Conservation (phyloP, 2,797 vertebrate species). For the Heteromormyrus szaboi region DNA sequence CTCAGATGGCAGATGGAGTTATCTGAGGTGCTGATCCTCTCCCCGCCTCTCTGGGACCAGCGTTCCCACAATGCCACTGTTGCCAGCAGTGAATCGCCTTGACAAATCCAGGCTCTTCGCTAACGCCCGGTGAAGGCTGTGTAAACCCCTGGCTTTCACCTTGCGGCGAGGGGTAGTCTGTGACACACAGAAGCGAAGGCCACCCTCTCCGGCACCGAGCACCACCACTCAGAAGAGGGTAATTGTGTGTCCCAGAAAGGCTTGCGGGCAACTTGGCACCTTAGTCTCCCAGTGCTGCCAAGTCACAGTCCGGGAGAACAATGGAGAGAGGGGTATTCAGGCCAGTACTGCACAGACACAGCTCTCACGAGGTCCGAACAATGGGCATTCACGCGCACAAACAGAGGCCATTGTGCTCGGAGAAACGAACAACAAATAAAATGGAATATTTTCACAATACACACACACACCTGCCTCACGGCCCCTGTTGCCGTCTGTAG, state of each 20-base stretch:
- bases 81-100: background rate
- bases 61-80: background rate
- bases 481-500: background rate
- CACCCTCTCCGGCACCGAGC: background rate
- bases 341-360: slow-evolving; percentile 21
- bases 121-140: background rate
- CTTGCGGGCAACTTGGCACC: slow-evolving; percentile 34
- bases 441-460: background rate
- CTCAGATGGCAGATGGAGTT: background rate
- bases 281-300: slow-evolving; percentile 22
- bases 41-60: background rate
- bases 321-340: slow-evolving; percentile 40
- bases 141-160: slow-evolving; percentile 30
- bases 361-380: slow-evolving; percentile 17
- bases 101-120: background rate
- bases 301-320: slow-evolving; percentile 34
- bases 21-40: background rate
- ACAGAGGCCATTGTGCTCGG: background rate
- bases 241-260: slow-evolving; percentile 29
- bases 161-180: background rate
- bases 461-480: background rate
- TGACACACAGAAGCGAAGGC: slow-evolving; percentile 15
- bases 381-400: background rate
- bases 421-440: slow-evolving; percentile 1
- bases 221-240: background rate